Conservation (phyloP, 1,140 invertebrate species). For the Globodera rostochiensis region DNA sequence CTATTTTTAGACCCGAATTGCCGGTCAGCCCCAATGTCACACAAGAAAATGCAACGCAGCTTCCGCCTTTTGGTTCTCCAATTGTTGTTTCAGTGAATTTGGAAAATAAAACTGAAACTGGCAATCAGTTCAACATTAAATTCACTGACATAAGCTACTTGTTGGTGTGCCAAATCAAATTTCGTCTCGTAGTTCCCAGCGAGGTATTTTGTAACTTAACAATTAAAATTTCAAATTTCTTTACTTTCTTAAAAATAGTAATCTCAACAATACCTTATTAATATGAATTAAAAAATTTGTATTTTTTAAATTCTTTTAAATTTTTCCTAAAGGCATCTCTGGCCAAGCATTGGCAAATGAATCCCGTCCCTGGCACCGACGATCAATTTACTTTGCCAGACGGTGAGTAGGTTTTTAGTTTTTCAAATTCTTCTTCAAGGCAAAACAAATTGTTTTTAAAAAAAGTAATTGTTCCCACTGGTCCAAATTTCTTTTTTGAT, state of each 20-base stretch:
- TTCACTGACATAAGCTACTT: background rate
- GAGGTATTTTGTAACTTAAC: background rate
- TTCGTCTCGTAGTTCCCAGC: background rate
- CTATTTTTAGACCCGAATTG: too few relatives aligned
- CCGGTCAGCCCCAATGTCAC: too few relatives aligned
- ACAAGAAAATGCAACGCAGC: too few relatives aligned
- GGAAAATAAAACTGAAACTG: background rate
- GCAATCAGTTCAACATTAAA: background rate
- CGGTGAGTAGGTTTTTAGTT: background rate
- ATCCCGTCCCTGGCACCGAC: background rate
- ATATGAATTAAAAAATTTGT: too few relatives aligned
- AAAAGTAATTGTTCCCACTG: too few relatives aligned
- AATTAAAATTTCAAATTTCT: background rate
- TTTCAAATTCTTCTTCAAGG: background rate
- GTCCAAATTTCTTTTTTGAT: too few relatives aligned
- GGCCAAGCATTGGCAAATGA: background rate
- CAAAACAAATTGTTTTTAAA: background rate
- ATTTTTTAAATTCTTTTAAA: background rate
- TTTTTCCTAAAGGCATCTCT: background rate
- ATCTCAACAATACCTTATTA: too few relatives aligned
- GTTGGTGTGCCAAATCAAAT: background rate
- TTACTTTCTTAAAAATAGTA: too few relatives aligned
- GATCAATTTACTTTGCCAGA: background rate
- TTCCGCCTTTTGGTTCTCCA: background rate
- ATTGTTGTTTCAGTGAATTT: background rate